Percentiles rank a stretch among this genome's conserved stretches.
These are phyloP conservation scores for Lethrus apterus DNA, from an alignment of 1,140 invertebrate genomes.

Conservation along the genomic window DNA sequence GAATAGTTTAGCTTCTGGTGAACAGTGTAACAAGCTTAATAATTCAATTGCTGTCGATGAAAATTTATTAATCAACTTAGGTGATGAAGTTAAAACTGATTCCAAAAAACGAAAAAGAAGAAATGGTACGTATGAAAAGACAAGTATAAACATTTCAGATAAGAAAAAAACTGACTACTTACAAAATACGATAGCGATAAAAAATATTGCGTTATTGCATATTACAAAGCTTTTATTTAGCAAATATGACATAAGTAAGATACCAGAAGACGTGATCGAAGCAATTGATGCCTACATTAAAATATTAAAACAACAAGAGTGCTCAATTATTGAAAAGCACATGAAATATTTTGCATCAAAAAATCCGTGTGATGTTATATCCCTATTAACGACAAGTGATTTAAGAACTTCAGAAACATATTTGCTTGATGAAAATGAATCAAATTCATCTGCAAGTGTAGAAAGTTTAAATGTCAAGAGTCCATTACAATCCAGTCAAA, in stretches of 20 bases:
- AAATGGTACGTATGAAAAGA: not conserved
- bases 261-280: not conserved
- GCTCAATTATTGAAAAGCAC: no score
- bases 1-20: not conserved
- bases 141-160: not conserved
- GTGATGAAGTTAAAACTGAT: not conserved
- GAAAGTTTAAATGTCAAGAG: no score
- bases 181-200: not conserved
- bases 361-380: no score
- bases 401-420: no score
- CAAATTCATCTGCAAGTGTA: not conserved
- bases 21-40: not conserved
- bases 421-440: not conserved
- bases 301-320: no score
- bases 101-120: not conserved
- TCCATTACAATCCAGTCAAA: no score
- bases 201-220: conserved; percentile 3
- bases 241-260: not conserved
- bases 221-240: not conserved
- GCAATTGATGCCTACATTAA: not conserved
- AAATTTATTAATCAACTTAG: not conserved
- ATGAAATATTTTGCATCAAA: no score
- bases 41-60: not conserved
- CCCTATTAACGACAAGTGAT: no score
- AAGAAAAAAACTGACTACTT: not conserved